Percentiles rank a stretch among this genome's conserved stretches.
Conservation (phyloP, 2,888 invertebrate species). For the Nebria brevicollis region DNA sequence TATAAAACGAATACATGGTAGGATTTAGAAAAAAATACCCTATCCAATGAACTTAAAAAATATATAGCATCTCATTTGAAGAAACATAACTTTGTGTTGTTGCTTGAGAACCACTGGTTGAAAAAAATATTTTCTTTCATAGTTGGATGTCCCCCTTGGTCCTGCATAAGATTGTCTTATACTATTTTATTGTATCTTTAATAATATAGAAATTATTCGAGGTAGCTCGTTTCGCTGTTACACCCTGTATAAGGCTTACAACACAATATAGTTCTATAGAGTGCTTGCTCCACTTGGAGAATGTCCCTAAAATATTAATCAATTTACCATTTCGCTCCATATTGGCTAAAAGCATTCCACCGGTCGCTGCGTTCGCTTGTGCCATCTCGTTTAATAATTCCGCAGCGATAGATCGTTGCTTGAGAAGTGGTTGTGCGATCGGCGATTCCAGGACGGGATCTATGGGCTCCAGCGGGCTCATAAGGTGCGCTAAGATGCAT, state of each 20-base stretch:
- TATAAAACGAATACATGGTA: no score
- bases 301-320: not conserved
- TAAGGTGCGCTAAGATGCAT: conserved; percentile 87
- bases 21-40: no score
- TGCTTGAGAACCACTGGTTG: no score
- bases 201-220: no score
- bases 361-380: conserved; percentile 78
- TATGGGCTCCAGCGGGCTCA: conserved; percentile 88
- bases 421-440: conserved; percentile 79
- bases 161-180: no score
- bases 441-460: conserved; percentile 89
- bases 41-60: no score
- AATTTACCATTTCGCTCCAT: conserved; percentile 83
- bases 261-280: not conserved
- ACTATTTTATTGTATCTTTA: no score
- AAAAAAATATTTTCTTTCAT: no score
- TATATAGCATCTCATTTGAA: no score
- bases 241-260: not conserved
- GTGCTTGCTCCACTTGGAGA: not conserved
- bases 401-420: conserved; percentile 81
- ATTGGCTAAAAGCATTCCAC: conserved; percentile 87
- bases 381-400: conserved; percentile 81
- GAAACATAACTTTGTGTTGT: no score
- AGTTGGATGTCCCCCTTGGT: no score
- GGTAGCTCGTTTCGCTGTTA: no score